A percentile compares a stretch with the other conserved stretches of the same genome.
phyloP scores from a whole-genome alignment of 2,113 vertebrate species.

The Capreolus pygargus region DNA sequence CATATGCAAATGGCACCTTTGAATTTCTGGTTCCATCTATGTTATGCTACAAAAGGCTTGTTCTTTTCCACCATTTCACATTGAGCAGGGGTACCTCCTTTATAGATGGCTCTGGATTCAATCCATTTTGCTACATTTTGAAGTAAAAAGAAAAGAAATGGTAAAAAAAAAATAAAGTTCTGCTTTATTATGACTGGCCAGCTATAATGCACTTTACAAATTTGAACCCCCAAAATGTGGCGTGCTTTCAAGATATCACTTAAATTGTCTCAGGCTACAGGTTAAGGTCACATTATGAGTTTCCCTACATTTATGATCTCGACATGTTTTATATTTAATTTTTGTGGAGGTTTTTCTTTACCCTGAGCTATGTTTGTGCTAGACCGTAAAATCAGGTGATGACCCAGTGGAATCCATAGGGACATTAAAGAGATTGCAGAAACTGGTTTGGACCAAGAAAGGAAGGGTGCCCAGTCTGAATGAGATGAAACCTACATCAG shows the following conservation, averaged over 20 bases:
- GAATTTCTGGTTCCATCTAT: background rate
- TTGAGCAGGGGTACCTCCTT: background rate
- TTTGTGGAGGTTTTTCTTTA: conserved; percentile 43
- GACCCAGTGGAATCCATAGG: conserved; percentile 78
- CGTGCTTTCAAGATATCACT: conserved; percentile 4
- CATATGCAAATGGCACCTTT: background rate
- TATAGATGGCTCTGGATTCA: background rate
- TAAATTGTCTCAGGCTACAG: background rate
- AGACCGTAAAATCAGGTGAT: conserved; percentile 78
- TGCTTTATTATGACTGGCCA: background rate
- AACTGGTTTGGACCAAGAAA: conserved; percentile 84
- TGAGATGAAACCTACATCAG: conserved; percentile 77
- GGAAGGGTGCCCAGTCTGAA: conserved; percentile 65
- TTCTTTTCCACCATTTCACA: background rate
- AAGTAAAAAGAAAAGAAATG: background rate
- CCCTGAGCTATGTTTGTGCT: conserved; percentile 49
- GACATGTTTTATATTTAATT: conserved; percentile 6
- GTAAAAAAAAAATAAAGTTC: background rate
- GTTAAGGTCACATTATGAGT: conserved; percentile 25
- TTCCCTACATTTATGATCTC: conserved; percentile 19
- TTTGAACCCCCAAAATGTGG: background rate
- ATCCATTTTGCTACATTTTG: background rate
- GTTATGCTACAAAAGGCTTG: background rate
- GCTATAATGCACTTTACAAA: background rate
- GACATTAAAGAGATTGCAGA: conserved; percentile 85